Evolutionary conservation across 1,140 invertebrate species (phyloP).

Genomic region (Diprion similis): DNA sequence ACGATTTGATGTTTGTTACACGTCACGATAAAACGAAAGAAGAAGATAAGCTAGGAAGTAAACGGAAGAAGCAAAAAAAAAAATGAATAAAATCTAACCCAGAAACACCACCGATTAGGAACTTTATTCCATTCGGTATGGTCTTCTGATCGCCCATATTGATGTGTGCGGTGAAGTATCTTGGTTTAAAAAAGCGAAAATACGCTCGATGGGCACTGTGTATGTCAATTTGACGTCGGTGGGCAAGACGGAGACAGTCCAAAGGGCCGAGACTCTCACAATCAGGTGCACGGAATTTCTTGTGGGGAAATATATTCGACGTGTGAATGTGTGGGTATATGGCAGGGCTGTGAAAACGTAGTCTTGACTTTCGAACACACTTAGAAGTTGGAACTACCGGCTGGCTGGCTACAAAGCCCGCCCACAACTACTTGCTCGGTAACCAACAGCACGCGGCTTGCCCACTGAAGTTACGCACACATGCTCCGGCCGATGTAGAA

Average conservation of each 20-base stretch:
- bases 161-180: background rate
- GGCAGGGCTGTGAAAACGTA: background rate
- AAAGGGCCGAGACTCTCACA: background rate
- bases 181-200: background rate
- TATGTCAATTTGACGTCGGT: background rate
- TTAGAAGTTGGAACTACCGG: background rate
- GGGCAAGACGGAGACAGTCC: too few relatives aligned
- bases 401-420: background rate
- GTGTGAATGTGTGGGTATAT: too few relatives aligned
- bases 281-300: background rate
- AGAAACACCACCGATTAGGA: constrained; percentile 71
- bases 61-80: too few relatives aligned
- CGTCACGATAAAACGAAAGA: too few relatives aligned
- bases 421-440: background rate
- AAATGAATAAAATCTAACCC: constrained; percentile 65
- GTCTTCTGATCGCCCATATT: constrained; percentile 31
- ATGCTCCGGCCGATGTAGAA: background rate
- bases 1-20: too few relatives aligned
- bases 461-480: background rate
- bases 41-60: too few relatives aligned
- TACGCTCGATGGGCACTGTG: background rate
- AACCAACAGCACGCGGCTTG: background rate
- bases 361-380: background rate
- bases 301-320: background rate
- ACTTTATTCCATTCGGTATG: constrained; percentile 70